Evolutionary conservation across 2,888 invertebrate genomes (phyloP).

Genomic region (Nephrotoma flavescens): DNA sequence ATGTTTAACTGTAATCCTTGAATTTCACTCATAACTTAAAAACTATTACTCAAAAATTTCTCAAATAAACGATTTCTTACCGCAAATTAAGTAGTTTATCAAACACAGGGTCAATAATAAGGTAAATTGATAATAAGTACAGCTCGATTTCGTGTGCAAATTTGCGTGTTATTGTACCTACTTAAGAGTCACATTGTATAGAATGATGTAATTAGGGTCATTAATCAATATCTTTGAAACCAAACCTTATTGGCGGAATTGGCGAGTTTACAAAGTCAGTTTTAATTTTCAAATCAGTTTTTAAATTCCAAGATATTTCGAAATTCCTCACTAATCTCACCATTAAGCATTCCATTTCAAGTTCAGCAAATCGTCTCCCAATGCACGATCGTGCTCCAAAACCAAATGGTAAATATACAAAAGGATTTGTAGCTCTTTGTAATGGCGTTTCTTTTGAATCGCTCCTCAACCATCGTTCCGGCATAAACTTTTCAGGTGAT

Average conservation of each 20-base stretch:
- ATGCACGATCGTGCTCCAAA: slow-evolving; percentile 55
- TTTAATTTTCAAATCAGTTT: slow-evolving; percentile 19
- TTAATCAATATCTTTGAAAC: slow-evolving; percentile 19
- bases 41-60: too few species aligned
- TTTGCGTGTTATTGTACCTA: too few species aligned
- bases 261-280: slow-evolving; percentile 25
- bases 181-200: too few species aligned
- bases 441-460: background rate
- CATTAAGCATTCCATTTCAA: slow-evolving; percentile 46
- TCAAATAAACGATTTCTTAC: too few species aligned
- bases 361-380: slow-evolving; percentile 57
- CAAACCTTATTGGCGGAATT: slow-evolving; percentile 26
- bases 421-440: slow-evolving; percentile 17
- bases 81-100: too few species aligned
- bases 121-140: too few species aligned
- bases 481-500: slow-evolving; percentile 42
- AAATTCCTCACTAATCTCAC: slow-evolving; percentile 29
- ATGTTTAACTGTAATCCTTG: too few species aligned
- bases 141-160: too few species aligned
- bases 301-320: slow-evolving; percentile 18
- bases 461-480: slow-evolving; percentile 49
- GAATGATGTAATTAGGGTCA: background rate
- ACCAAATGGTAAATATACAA: slow-evolving; percentile 45
- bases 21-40: too few species aligned
- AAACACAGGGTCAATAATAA: too few species aligned